Conservation (phyloP, 2,113 vertebrate genomes). For the Alouatta palliata region DNA sequence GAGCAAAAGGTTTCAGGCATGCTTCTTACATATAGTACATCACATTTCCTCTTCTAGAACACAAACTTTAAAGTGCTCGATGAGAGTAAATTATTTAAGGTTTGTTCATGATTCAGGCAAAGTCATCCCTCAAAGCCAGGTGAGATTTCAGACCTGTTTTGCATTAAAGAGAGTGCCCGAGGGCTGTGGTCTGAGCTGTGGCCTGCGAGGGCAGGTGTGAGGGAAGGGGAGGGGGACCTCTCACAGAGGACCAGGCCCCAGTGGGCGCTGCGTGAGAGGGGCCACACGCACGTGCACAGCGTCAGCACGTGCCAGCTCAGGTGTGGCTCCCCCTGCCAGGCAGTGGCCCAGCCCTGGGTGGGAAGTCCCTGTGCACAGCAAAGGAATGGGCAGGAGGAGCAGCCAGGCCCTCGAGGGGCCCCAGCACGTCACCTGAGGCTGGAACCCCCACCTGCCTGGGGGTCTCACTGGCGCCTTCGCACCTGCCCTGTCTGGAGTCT, state of each 20-base stretch:
- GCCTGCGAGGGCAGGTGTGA: accelerated
- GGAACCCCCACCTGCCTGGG: background rate
- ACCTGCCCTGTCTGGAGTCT: background rate
- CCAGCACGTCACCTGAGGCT: background rate
- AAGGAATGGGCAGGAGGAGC: background rate
- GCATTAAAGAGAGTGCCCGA: background rate
- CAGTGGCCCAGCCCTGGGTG: accelerated
- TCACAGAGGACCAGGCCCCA: too few relatives aligned
- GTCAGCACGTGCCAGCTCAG: background rate
- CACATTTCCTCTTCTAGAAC: conserved; percentile 26
- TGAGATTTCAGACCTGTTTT: background rate
- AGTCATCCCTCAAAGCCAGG: background rate
- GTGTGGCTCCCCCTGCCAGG: background rate
- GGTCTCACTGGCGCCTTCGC: background rate
- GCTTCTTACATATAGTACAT: background rate
- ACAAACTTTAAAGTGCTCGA: background rate
- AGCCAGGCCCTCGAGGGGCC: background rate
- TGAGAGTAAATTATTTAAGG: background rate
- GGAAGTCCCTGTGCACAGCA: background rate
- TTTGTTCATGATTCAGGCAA: conserved; percentile 3
- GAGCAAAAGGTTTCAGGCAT: background rate
- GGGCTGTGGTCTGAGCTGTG: background rate
- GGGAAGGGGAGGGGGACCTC: too few relatives aligned
- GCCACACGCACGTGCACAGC: background rate
- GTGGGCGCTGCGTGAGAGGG: background rate